phyloP scores from a whole-genome alignment of 2,888 invertebrate genomes.

The Caenorhabditis zanzibari region DNA sequence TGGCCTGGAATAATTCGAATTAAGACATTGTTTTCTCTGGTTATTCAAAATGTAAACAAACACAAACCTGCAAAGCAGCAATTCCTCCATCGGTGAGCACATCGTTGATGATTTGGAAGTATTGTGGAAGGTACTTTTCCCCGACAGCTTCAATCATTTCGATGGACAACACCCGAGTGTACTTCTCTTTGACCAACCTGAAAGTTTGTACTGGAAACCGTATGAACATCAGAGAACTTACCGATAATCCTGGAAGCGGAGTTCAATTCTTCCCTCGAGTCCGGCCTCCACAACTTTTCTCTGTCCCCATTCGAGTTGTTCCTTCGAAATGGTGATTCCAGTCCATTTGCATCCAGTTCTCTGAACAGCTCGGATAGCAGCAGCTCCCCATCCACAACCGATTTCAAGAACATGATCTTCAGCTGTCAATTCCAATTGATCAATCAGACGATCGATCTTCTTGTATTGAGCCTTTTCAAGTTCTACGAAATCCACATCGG shows the following conservation, averaged over 20 bases:
- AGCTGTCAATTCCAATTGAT: constrained; percentile 67
- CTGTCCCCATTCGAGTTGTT: constrained; percentile 76
- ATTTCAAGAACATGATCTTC: constrained; percentile 79
- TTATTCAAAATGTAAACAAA: constrained; percentile 5
- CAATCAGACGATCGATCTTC: constrained; percentile 75
- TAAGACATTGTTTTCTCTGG: constrained; percentile 23
- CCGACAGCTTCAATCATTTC: constrained; percentile 83
- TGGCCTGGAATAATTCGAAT: constrained; percentile 70
- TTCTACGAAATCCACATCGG: constrained; percentile 59
- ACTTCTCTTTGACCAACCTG: constrained; percentile 75
- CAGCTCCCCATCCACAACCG: constrained; percentile 80
- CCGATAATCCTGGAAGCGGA: constrained; percentile 80
- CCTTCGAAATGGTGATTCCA: constrained; percentile 79
- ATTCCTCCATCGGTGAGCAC: constrained; percentile 74
- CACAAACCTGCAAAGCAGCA: constrained; percentile 74
- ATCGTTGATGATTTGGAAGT: constrained; percentile 76
- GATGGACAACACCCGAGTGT: constrained; percentile 74
- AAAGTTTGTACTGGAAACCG: neutral
- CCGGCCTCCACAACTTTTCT: constrained; percentile 72
- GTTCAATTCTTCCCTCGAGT: constrained; percentile 72
- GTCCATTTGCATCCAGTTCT: constrained; percentile 78
- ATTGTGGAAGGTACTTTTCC: constrained; percentile 77
- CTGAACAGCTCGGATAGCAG: constrained; percentile 76
- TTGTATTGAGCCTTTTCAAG: constrained; percentile 74
- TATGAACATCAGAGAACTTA: constrained; percentile 2